Evolutionary conservation across 2,888 invertebrate genomes (phyloP).

Genomic region (Lissocephala sabroskyi): DNA sequence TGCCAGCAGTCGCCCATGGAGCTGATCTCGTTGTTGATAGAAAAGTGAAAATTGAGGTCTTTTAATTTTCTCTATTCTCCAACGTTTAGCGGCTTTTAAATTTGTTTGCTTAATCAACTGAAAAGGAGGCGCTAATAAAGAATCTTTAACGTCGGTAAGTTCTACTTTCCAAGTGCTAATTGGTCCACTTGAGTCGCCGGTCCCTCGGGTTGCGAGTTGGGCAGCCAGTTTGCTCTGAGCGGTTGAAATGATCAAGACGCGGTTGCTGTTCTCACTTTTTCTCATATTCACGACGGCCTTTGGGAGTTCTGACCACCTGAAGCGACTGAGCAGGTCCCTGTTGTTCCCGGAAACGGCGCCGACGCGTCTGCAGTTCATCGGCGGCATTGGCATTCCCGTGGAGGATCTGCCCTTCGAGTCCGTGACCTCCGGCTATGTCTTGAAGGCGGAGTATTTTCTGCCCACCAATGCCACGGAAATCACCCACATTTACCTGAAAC

Average conservation of each 20-base stretch:
- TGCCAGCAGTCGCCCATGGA: constrained; percentile 45
- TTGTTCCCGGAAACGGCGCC: constrained; percentile 43
- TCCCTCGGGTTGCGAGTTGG: constrained; percentile 21
- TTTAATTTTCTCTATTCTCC: too few species aligned
- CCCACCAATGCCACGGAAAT: constrained; percentile 57
- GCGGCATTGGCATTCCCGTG: constrained; percentile 66
- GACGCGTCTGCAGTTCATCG: constrained; percentile 57
- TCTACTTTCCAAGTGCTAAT: too few species aligned
- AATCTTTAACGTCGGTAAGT: too few species aligned
- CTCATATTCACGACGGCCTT: background rate
- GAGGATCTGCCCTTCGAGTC: constrained; percentile 54
- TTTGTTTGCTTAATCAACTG: too few species aligned
- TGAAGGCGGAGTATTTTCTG: constrained; percentile 61
- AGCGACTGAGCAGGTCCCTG: constrained; percentile 39
- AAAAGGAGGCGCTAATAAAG: too few species aligned
- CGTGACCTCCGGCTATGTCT: constrained; percentile 58
- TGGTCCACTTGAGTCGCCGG: too few species aligned
- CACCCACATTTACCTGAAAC: constrained; percentile 54
- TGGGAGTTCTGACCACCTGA: constrained; percentile 12
- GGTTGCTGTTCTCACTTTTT: background rate
- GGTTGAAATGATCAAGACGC: too few species aligned
- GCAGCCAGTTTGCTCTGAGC: constrained; percentile 13
- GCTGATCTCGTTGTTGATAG: constrained; percentile 32
- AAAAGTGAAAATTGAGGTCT: background rate
- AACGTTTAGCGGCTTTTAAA: too few species aligned